phyloP scores from a whole-genome alignment of 2,797 vertebrate species.

The Chelidonichthys spinosus region DNA sequence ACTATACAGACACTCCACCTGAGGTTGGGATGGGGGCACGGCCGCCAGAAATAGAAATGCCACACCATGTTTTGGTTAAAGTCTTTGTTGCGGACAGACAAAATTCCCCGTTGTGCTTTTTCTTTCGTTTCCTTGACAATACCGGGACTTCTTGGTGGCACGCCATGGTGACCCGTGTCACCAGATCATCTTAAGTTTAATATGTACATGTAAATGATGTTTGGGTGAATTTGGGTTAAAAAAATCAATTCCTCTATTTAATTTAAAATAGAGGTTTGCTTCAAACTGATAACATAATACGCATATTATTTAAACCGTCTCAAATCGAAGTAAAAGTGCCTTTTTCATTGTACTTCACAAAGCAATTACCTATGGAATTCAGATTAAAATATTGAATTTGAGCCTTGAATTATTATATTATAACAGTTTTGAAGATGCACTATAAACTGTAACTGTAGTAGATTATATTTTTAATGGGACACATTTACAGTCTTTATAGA shows the following conservation, averaged over 20 bases:
- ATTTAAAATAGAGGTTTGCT: no score
- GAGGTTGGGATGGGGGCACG: accelerated
- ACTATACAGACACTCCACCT: no score
- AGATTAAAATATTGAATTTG: neutral
- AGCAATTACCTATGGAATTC: neutral
- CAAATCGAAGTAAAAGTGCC: neutral
- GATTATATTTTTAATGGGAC: neutral
- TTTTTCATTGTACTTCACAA: neutral
- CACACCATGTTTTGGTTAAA: accelerated
- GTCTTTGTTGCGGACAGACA: accelerated
- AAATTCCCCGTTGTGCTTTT: neutral
- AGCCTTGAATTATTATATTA: neutral
- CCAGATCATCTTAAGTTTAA: neutral
- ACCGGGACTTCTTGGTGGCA: neutral
- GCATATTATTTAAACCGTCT: neutral
- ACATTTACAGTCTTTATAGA: neutral
- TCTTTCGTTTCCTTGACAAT: neutral
- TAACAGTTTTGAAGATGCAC: neutral
- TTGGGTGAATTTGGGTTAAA: no score
- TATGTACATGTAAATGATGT: neutral
- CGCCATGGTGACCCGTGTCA: neutral
- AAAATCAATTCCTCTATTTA: no score
- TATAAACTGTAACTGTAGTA: neutral
- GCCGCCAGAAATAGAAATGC: neutral
- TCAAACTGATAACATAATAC: no score